Percentiles rank a stretch among this genome's conserved stretches.
These are phyloP conservation scores for Anguilla obscura DNA, from an alignment of 2,797 vertebrate genomes.

Conservation along the genomic window DNA sequence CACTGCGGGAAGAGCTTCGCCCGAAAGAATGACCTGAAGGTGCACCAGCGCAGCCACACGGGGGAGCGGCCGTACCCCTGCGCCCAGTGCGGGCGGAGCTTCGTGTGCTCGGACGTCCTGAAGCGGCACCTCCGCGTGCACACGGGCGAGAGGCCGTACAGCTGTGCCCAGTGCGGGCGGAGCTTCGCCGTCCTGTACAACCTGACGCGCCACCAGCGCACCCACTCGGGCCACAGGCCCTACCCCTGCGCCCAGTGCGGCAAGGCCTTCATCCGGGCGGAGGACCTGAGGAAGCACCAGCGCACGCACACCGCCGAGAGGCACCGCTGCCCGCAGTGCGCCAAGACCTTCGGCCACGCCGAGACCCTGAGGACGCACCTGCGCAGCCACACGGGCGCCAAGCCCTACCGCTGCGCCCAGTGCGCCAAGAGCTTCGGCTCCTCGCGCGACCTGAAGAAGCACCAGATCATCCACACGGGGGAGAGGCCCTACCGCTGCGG, in stretches of 20 bases:
- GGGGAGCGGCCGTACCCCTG: constrained; percentile 1
- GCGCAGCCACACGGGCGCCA: background rate
- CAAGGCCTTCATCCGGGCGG: background rate
- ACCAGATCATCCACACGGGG: background rate
- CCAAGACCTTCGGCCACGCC: background rate
- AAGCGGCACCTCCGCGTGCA: constrained; percentile 13
- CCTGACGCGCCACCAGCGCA: constrained; percentile 9
- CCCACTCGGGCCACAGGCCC: constrained; percentile 6
- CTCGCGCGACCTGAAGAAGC: constrained; percentile 24
- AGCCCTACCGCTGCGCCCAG: background rate
- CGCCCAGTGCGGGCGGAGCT: background rate
- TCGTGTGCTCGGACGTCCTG: constrained; percentile 4
- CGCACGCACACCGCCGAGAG: background rate
- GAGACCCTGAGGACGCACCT: background rate
- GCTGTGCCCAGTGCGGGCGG: constrained; percentile 24
- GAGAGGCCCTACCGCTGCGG: constrained; percentile 9
- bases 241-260: background rate
- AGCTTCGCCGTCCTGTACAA: background rate
- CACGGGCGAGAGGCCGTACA: constrained; percentile 24
- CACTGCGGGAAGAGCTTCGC: constrained; percentile 10
- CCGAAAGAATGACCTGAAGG: background rate
- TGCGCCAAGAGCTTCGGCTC: constrained; percentile 9
- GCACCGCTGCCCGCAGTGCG: background rate
- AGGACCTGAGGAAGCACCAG: constrained; percentile 6
- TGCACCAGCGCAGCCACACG: constrained; percentile 8